Percentiles rank a stretch among this genome's conserved stretches.
phyloP scores from a whole-genome alignment of 2,113 vertebrate genomes.

The Sturnira hondurensis region DNA sequence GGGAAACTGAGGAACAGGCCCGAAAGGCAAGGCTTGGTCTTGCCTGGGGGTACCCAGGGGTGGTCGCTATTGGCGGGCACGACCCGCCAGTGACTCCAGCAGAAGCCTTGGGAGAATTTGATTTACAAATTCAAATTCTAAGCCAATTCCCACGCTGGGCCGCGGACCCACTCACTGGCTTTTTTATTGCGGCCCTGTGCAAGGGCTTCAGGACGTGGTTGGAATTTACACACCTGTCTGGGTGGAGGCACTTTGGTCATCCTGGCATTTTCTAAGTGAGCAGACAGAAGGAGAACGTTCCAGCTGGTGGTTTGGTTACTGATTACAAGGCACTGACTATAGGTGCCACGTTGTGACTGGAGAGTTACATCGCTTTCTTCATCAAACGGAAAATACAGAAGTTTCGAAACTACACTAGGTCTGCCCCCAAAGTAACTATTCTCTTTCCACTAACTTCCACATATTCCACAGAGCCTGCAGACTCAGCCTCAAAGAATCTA shows the following conservation, averaged over 20 bases:
- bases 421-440: not conserved
- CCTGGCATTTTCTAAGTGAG: not conserved
- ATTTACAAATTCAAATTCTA: not conserved
- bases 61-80: not conserved
- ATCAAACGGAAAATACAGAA: not conserved
- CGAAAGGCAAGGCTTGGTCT: not conserved
- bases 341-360: not conserved
- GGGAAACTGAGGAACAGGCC: not conserved
- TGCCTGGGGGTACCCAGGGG: not conserved
- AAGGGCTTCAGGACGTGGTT: not conserved
- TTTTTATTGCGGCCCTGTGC: not conserved
- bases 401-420: not conserved
- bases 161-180: rapidly evolving
- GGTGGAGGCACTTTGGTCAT: not conserved
- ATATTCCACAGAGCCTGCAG: not conserved
- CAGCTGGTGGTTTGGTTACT: rapidly evolving
- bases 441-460: not conserved
- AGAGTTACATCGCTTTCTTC: not conserved
- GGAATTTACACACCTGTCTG: not conserved
- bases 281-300: not conserved
- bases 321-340: not conserved
- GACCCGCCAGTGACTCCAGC: not conserved
- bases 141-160: not conserved
- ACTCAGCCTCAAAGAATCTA: not conserved
- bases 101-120: not conserved